Conservation (phyloP, 2,113 vertebrate genomes). For the Ailurus styani region DNA sequence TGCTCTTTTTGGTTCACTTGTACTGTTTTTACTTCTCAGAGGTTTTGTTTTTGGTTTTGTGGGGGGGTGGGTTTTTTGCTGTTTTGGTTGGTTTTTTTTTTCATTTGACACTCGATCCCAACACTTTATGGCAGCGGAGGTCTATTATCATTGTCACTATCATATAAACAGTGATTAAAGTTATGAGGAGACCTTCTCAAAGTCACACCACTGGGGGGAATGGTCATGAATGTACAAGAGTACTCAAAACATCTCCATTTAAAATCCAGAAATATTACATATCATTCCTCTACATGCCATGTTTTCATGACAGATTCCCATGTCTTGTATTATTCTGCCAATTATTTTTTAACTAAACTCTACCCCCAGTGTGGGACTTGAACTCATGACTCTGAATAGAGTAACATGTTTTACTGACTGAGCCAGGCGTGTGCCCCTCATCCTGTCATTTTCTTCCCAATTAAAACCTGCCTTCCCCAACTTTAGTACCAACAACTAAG, state of each 20-base stretch:
- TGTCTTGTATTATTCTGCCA: background rate
- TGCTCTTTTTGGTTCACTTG: background rate
- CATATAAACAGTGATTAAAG: background rate
- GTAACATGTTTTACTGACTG: background rate
- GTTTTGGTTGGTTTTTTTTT: background rate
- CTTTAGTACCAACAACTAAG: too few relatives aligned
- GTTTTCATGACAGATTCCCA: background rate
- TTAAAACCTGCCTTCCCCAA: background rate
- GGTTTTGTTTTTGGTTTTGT: too few relatives aligned
- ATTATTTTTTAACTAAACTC: background rate
- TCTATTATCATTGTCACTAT: too few relatives aligned
- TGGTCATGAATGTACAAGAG: too few relatives aligned
- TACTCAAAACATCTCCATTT: accelerated
- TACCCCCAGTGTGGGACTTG: accelerated
- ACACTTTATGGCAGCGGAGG: accelerated
- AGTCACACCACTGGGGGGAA: background rate
- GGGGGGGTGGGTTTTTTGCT: background rate
- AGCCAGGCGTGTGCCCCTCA: background rate
- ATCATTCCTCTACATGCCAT: accelerated
- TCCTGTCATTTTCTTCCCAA: background rate
- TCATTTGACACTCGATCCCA: too few relatives aligned
- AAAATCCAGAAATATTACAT: background rate
- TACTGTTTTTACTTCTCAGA: background rate
- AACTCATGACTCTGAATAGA: background rate
- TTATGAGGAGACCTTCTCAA: background rate